Conservation (phyloP, 2,797 vertebrate species). For the Gobionotothen gibberifrons region DNA sequence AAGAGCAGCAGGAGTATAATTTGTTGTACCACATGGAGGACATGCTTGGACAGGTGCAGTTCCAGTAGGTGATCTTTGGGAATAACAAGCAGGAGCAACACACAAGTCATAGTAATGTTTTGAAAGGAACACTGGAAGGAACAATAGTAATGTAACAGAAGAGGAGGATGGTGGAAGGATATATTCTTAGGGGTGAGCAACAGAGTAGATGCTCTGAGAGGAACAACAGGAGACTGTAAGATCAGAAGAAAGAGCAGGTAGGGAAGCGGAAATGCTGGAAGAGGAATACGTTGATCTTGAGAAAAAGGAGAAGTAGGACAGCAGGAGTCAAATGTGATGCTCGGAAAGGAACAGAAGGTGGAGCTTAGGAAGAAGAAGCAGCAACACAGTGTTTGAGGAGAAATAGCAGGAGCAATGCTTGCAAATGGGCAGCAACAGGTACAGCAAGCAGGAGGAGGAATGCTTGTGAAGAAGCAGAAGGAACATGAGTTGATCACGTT, state of each 20-base stretch:
- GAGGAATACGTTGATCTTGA: background rate
- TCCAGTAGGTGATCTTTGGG: background rate
- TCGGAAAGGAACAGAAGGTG: background rate
- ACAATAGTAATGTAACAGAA: background rate
- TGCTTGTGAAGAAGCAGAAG: too few species aligned
- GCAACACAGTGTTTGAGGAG: too few species aligned
- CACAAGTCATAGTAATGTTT: background rate
- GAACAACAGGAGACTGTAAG: too few species aligned
- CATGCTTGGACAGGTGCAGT: background rate
- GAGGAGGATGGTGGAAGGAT: background rate
- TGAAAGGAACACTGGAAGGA: background rate
- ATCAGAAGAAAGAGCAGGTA: background rate
- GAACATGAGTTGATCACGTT: too few species aligned
- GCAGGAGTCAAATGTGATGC: too few species aligned
- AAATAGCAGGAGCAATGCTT: too few species aligned
- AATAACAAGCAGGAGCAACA: background rate
- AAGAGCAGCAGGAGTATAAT: background rate
- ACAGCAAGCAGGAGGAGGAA: background rate
- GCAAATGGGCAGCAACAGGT: background rate
- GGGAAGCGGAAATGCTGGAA: background rate
- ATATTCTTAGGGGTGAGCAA: background rate
- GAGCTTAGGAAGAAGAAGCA: background rate
- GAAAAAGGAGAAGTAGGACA: too few species aligned
- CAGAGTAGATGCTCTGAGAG: too few species aligned
- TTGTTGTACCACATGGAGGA: background rate